Evolutionary conservation across 2,888 invertebrate species (phyloP), one percentile per base, ranked within the genome.

Genomic region (Drosophila robusta): DNA sequence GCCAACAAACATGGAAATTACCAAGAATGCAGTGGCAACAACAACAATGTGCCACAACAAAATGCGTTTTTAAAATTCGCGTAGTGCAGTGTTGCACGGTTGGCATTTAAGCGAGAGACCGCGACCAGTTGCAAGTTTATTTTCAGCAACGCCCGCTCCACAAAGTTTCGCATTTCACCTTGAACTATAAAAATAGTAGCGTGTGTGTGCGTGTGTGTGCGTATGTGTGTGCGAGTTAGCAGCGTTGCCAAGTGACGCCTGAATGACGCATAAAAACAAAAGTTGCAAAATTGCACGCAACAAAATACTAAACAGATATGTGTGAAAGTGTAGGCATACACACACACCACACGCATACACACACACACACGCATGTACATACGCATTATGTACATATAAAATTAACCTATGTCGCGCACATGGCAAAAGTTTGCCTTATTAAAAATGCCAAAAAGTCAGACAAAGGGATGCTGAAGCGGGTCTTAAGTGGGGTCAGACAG

Each of bases 361-460:
- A 50, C n/a, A 26, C 24, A 39, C 18, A 14, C 4, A 49, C 4
- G 34, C 9, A 44, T 14, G 12, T 11, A 26, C 38, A 18, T 41
- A 42, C 18, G 6, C 26, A 52, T 16, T 24, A n/a, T 1, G 14
- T 14, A 54, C 16, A 44, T 42, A 36, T 8, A n/a, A 60, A 60
- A 62, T 71, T 64, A 71, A 77, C 69, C 70, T 56, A 66, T 34
- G 69, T 50, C 47, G 46, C 63, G 49, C 56, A 70, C 67, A 73
- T 64, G 71, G 67, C 24, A 79, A 78, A 76, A 71, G 63, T 71
- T 69, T 61, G 71, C 69, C 88, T 89, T 86, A 89, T 89, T 89
- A 89, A 89, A 89, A 89, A 89, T 88, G 77, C 86, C 89, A 77
- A 88, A 89, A 84, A 85, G 87, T 82, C 87, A 77, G 57, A 44